Evolutionary conservation across 1,140 invertebrate genomes (phyloP), one percentile per base, ranked within the genome.

Genomic region (Ylistrum balloti): DNA sequence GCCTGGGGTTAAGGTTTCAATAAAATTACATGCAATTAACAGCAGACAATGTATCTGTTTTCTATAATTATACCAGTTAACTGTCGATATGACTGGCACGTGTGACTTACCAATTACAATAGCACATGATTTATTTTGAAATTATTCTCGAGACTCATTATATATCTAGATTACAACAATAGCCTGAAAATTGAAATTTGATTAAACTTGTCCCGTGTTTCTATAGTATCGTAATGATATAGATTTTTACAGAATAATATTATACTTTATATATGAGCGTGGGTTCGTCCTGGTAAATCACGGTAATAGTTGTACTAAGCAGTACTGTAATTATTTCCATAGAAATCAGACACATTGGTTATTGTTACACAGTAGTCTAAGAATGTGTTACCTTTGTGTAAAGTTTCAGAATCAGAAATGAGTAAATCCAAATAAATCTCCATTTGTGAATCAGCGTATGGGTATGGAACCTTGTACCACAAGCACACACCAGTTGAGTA

Each of bases 401-500:
- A n/a, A 74, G 56, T 74, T 74, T 74, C n/a, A 28, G 22, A 74
- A 74, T 74, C 56, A 74, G 28, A 28, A n/a, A 74, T 74, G 56
- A 28, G 28, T 28, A 74, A 28, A 74, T 74, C 56, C 56, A n/a
- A 74, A 74, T 74, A 28, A 74, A 74, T 74, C 56, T 28, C 56
- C 56, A 74, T 74, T 74, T 74, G 56, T 74, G 56, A 74, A 28
- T 17, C 22, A n/a, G 56, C 22, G n/a, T 74, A 74, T 28, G 2
- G n/a, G 56, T 74, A 28, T 0, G 28, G 3, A 28, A 17, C 5
- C n/a, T 74, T 74, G 56, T 74, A 28, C n/a, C 22, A 28, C 56
- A 74, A 28, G 56, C 56, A 74, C 56, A 74, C 56, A 74, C 56
- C 56, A 74, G 56, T 74, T 74, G n/a, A 74, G 56, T 74, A n/a